Evolutionary conservation across 2,113 vertebrate genomes (phyloP).

Genomic region (Rhinolophus sinicus): DNA sequence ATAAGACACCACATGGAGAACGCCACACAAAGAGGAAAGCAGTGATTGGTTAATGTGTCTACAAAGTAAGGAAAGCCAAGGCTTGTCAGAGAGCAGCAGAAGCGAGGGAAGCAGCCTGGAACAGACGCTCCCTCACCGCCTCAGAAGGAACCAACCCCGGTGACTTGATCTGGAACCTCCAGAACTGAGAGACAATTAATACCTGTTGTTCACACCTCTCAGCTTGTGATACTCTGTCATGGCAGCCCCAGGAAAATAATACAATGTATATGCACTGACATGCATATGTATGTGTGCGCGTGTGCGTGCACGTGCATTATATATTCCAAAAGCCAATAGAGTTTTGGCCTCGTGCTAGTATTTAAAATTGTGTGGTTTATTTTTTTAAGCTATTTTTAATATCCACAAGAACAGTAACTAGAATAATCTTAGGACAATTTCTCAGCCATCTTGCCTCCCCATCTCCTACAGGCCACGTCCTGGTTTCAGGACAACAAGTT

Average conservation of each 20-base stretch:
- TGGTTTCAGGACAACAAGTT: not conserved
- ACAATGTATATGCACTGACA: not conserved
- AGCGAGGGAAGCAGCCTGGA: not conserved
- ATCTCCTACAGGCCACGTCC: not conserved
- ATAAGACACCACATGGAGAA: no score
- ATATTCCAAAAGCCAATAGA: not conserved
- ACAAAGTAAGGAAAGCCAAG: fast-evolving
- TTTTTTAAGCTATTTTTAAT: not conserved
- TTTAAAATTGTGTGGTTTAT: not conserved
- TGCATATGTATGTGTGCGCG: not conserved
- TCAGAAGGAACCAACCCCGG: not conserved
- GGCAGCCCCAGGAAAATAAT: no score
- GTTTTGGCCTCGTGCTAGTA: no score
- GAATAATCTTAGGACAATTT: not conserved
- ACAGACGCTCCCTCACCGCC: not conserved
- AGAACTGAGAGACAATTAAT: not conserved
- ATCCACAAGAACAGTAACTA: not conserved
- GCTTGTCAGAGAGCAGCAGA: not conserved
- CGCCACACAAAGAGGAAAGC: not conserved
- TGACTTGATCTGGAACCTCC: not conserved
- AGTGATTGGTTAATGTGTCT: not conserved
- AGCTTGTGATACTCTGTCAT: not conserved
- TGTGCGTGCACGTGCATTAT: no score
- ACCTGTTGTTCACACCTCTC: not conserved
- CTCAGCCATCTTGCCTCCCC: not conserved